Conservation (phyloP, 2,888 invertebrate species). For the Tipula lateralis region DNA sequence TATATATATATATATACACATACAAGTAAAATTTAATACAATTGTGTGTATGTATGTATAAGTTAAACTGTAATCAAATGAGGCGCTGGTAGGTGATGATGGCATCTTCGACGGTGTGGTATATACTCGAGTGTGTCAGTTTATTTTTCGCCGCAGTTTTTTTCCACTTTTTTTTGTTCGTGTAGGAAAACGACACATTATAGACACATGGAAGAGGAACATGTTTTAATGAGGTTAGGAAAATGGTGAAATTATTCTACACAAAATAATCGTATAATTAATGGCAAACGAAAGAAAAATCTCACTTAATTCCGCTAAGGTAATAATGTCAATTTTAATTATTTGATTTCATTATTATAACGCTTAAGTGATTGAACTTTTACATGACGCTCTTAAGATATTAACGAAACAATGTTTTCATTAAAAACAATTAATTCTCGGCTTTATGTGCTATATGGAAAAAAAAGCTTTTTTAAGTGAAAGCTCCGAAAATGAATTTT, state of each 20-base stretch:
- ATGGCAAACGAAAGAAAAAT: neutral
- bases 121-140: neutral
- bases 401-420: neutral
- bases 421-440: neutral
- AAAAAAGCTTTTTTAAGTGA: neutral
- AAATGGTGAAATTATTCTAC: neutral
- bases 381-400: neutral
- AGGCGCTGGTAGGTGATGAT: neutral
- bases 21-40: too few relatives aligned
- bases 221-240: neutral
- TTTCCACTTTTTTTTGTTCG: too few relatives aligned
- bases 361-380: constrained; percentile 19
- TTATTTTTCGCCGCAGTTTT: neutral
- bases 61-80: neutral
- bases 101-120: neutral
- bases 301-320: neutral
- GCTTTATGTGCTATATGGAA: neutral
- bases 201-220: neutral
- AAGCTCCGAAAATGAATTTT: neutral
- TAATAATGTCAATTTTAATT: constrained; percentile 15
- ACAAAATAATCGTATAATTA: neutral
- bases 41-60: neutral
- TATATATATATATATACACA: neutral
- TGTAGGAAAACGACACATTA: neutral
- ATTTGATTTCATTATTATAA: neutral